Conservation (phyloP, 2,888 invertebrate genomes). For the Teleiodes luculella region DNA sequence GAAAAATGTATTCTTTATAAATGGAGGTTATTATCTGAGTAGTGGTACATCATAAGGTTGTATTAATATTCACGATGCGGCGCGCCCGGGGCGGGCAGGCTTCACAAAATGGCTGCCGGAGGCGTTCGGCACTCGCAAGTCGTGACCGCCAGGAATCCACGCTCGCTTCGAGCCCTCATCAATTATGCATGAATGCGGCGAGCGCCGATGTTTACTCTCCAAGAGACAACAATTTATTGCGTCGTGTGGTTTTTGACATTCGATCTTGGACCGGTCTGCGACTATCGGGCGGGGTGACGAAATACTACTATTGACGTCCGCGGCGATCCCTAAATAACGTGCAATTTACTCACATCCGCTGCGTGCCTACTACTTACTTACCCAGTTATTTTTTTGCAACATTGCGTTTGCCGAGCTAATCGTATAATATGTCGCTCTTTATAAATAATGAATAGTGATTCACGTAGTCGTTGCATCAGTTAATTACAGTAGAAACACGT, state of each 20-base stretch:
- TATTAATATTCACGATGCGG: conserved; percentile 66
- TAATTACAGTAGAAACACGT: conserved; percentile 51
- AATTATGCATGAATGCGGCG: conserved; percentile 77
- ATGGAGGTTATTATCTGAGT: conserved; percentile 43
- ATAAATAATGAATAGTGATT: conserved; percentile 37
- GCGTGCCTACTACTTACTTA: conserved; percentile 14
- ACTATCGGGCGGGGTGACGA: conserved; percentile 60
- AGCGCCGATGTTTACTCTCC: conserved; percentile 75
- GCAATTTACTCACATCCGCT: conserved; percentile 22
- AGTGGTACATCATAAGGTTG: conserved; percentile 50
- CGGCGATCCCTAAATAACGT: conserved; percentile 33
- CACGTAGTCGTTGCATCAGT: conserved; percentile 50
- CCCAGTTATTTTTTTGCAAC: conserved; percentile 23
- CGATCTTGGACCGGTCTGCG: conserved; percentile 53
- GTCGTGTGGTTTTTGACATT: conserved; percentile 75
- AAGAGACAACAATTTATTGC: conserved; percentile 75
- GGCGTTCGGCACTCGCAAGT: conserved; percentile 50
- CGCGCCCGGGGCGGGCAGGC: conserved; percentile 60
- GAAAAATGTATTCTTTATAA: conserved; percentile 37
- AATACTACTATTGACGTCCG: conserved; percentile 45
- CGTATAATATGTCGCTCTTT: conserved; percentile 23
- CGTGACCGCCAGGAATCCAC: conserved; percentile 75
- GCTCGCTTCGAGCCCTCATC: conserved; percentile 71
- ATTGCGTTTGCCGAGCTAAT: conserved; percentile 26
- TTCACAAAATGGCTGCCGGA: conserved; percentile 74